Evolutionary conservation across 2,888 invertebrate genomes (phyloP).

Genomic region (Drosophila setosimentum): DNA sequence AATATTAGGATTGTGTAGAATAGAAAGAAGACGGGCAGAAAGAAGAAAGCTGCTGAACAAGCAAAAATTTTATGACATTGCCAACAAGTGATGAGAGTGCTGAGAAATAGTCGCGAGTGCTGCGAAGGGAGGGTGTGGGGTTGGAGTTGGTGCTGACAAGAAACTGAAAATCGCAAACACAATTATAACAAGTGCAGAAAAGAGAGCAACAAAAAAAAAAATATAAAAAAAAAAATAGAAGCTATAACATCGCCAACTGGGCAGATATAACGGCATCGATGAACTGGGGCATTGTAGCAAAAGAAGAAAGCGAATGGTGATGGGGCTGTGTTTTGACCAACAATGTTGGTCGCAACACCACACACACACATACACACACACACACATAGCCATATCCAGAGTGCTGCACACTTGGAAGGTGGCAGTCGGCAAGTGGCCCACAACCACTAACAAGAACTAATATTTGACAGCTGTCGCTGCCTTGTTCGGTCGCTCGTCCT

Average conservation of each 20-base stretch:
- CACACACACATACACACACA: constrained; percentile 29
- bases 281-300: constrained; percentile 18
- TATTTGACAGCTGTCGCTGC: constrained; percentile 59
- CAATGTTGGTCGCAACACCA: constrained; percentile 73
- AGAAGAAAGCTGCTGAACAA: constrained; percentile 74
- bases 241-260: constrained; percentile 29
- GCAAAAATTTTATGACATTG: constrained; percentile 78
- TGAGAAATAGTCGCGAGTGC: background rate
- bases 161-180: constrained; percentile 76
- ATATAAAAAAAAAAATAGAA: constrained; percentile 18
- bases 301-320: background rate
- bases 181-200: constrained; percentile 75
- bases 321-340: constrained; percentile 71
- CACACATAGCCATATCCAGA: background rate
- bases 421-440: constrained; percentile 35
- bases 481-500: constrained; percentile 6
- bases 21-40: constrained; percentile 38
- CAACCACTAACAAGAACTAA: constrained; percentile 62
- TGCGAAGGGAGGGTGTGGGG: background rate
- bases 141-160: constrained; percentile 19
- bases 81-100: constrained; percentile 56
- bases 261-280: constrained; percentile 40
- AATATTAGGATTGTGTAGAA: constrained; percentile 11
- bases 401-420: constrained; percentile 11
- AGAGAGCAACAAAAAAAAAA: constrained; percentile 12